Base-by-base conservation (phyloP, 2,888 invertebrate species). In the Papilio elwesi region DNA sequence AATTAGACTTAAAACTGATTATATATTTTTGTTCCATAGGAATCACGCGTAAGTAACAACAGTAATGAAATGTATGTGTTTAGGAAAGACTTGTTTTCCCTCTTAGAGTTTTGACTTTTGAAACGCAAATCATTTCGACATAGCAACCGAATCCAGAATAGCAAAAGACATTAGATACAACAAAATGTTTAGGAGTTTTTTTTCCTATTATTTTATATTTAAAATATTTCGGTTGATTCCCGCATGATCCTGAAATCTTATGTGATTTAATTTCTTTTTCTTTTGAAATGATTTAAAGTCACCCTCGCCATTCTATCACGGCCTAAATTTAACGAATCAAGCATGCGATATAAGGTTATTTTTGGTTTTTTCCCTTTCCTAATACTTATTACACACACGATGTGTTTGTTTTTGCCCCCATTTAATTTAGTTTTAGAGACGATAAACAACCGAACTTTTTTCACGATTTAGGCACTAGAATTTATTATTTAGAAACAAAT, bases 31-130 rank as follows among this genome's bases (percentile, higher is more conserved):
- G 90, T 92, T 90, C 84, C 92, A 91, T 94, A 94, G 94, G 94
- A 94, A 94, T 90, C 94, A 94, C 91, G 94, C 93, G 94, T 94
- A 91, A 94, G 94, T 94, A 85, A 84, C 80, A 80, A 77, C 80
- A 43, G n/a, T 38, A 80, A 82, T 81, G 81, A 85, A 84, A 86
- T 82, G 90, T 91, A 90, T 89, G 88, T 88, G 74, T 77, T 84
- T 83, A 84, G 82, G 83, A 80, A 81, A 85, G 80, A 83, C 85
- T 89, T 90, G 87, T 57, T 57, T 57, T 79, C 83, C 90, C 90
- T 80, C 83, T 84, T 88, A 89, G 87, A 85, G 83, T 84, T 87
- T 84, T 81, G 80, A 75, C 79, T 43, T 16, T 51, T 63, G 10
- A 38, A 79, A 78, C 78, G 78, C 80, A 79, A 78, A 77, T 76